A percentile compares a stretch with the other conserved stretches of the same genome.
phyloP scores from a whole-genome alignment of 2,888 invertebrate genomes.

The Hirtodrosophila confusa region DNA sequence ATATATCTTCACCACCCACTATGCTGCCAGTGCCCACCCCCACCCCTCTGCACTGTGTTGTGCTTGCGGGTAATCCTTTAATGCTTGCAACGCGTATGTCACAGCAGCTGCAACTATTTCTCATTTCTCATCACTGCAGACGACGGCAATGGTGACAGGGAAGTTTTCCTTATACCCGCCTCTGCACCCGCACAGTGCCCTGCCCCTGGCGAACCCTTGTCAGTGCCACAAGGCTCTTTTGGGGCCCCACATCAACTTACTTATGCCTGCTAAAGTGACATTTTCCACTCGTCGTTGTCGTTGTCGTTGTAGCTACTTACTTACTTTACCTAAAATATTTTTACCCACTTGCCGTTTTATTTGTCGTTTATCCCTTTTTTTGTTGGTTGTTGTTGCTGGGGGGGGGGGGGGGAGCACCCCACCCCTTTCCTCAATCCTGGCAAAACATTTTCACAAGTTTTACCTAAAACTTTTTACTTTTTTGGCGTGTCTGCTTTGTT shows the following conservation, averaged over 20 bases:
- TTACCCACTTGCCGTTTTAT: constrained; percentile 43
- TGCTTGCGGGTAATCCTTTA: constrained; percentile 64
- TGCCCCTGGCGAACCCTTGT: constrained; percentile 26
- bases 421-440: constrained; percentile 41
- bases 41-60: not conserved
- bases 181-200: not conserved
- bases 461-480: constrained; percentile 40
- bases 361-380: constrained; percentile 31
- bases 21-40: not conserved
- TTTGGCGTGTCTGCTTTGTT: constrained; percentile 8
- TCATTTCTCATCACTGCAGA: constrained; percentile 58
- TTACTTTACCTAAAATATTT: constrained; percentile 65
- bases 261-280: constrained; percentile 58
- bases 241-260: constrained; percentile 44
- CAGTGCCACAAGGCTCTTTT: constrained; percentile 28
- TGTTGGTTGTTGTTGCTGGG: constrained; percentile 8
- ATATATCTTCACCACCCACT: constrained; percentile 2
- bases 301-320: constrained; percentile 57
- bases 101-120: constrained; percentile 72
- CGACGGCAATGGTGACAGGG: constrained; percentile 56
- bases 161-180: constrained; percentile 10
- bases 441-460: constrained; percentile 54
- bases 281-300: constrained; percentile 51
- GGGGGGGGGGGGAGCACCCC: not conserved
- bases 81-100: constrained; percentile 71